These are phyloP conservation scores for Scolanthus callimorphus DNA, from an alignment of 92 coral and sea anemone genomes.

Conservation along the genomic window DNA sequence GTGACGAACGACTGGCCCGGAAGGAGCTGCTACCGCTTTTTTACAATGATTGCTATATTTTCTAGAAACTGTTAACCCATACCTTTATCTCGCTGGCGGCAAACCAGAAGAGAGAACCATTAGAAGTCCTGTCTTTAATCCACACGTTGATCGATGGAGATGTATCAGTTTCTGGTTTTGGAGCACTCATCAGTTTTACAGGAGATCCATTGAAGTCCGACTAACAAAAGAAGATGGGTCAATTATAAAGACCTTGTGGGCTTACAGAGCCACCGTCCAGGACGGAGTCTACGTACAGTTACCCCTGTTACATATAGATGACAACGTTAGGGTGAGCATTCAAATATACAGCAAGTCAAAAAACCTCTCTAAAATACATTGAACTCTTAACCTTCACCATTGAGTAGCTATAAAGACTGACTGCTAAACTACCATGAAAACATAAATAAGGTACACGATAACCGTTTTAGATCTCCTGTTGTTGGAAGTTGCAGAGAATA, in stretches of 20 bases:
- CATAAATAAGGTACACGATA: too few relatives aligned
- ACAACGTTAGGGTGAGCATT: constrained; percentile 15
- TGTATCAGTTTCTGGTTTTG: constrained; percentile 17
- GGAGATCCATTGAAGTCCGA: constrained; percentile 1
- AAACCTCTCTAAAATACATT: too few relatives aligned
- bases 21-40: too few relatives aligned
- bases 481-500: too few relatives aligned
- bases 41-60: too few relatives aligned
- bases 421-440: too few relatives aligned
- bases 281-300: constrained; percentile 8
- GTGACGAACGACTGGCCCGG: too few relatives aligned
- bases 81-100: background rate
- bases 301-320: constrained; percentile 6
- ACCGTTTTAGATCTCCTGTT: too few relatives aligned
- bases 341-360: too few relatives aligned
- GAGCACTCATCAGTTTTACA: constrained; percentile 9
- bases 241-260: constrained; percentile 3
- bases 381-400: too few relatives aligned
- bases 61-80: too few relatives aligned
- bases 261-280: constrained; percentile 2
- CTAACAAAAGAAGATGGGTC: background rate
- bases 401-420: too few relatives aligned
- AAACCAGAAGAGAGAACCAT: constrained; percentile 1
- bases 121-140: constrained; percentile 18
- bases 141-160: constrained; percentile 15